Conservation (phyloP, 2,888 invertebrate genomes). For the Pseudococcus jackbeardsleyi region DNA sequence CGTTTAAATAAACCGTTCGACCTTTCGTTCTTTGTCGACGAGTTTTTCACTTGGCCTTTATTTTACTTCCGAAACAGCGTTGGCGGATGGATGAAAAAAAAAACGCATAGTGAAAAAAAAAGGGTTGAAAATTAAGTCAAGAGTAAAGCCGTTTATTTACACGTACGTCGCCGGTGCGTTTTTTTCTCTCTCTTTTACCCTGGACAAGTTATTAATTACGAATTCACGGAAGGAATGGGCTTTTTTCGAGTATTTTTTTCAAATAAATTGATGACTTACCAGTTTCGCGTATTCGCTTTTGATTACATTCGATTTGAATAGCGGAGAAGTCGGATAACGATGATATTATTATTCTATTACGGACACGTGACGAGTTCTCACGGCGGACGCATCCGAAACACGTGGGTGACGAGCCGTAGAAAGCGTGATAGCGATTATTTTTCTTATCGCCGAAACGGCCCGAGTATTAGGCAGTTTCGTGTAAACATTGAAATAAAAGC, state of each 20-base stretch:
- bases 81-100: conserved; percentile 14
- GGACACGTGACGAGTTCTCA: conserved; percentile 64
- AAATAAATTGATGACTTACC: conserved; percentile 58
- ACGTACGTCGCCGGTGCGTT: conserved; percentile 27
- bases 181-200: neutral
- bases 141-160: conserved; percentile 63
- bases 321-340: conserved; percentile 56
- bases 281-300: conserved; percentile 53
- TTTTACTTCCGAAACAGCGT: conserved; percentile 62
- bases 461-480: neutral
- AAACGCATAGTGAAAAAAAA: conserved; percentile 18
- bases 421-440: conserved; percentile 63
- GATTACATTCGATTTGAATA: conserved; percentile 54
- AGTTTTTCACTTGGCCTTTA: conserved; percentile 63
- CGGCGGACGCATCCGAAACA: conserved; percentile 62
- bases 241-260: conserved; percentile 61
- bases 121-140: conserved; percentile 65
- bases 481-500: conserved; percentile 65
- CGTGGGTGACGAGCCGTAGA: conserved; percentile 58
- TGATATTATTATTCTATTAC: conserved; percentile 64
- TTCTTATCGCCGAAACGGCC: conserved; percentile 48
- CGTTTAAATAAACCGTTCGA: conserved; percentile 63
- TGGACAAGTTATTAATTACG: conserved; percentile 65
- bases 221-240: conserved; percentile 57
- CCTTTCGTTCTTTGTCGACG: conserved; percentile 63